Evolutionary conservation across 1,140 invertebrate genomes (phyloP), one percentile per base, ranked within the genome.

Genomic region (Drosophila elegans): DNA sequence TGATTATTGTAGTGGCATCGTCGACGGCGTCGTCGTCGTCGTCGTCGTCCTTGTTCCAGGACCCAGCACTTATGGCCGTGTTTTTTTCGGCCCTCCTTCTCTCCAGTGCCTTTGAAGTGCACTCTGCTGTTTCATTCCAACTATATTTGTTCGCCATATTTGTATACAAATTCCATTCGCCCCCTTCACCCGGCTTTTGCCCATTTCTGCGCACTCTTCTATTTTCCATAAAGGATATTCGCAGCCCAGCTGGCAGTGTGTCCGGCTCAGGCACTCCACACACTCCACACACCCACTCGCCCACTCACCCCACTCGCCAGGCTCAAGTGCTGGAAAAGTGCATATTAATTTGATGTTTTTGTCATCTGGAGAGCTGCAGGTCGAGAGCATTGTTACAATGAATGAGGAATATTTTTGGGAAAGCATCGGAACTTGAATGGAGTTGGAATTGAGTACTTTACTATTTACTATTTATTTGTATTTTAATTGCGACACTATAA

Each of bases 61-160:
- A 27, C 34, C 48, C 13, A 41, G 84, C 76, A 88, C 84, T 88
- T 89, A 84, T 88, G 84, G 73, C 79, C 76, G 77, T 89, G 76
- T 64, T 88, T 88, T 88, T 80, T 88, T 80, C 10, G 75, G 72
- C 83, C 77, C 84, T 89, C 55, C 38, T 45, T 34, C 73, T 48
- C 29, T 44, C 46, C 78, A 69, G 62, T 76, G 78, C 60, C 73
- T 74, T 78, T 89, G 69, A 66, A 89, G 84, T 89, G 84, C 84
- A 89, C 84, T 89, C 80, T 84, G 74, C 84, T 89, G 84, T 89
- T 89, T 89, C 84, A 89, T 89, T 89, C 80, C 84, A 67, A 78
- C 84, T 80, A 85, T 89, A 89, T 89, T 84, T 89, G 83, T 82
- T 81, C 76, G 67, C 56, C 83, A 88, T 82, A 86, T 88, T 88